These are phyloP conservation scores for Narcine bancroftii DNA, from an alignment of 2,113 vertebrate species.

Conservation along the genomic window DNA sequence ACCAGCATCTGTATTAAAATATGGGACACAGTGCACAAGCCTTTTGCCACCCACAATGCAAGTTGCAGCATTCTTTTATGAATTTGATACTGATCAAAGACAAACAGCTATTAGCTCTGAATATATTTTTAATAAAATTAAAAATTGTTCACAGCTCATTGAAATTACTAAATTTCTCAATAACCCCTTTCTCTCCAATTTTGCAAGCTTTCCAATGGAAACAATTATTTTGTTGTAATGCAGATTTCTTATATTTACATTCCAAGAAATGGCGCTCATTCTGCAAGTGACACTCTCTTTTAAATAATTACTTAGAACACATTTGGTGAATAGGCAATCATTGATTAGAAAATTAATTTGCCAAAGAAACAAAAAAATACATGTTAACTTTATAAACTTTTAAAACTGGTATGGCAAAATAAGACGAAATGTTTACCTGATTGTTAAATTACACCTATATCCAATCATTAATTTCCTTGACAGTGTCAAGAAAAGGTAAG, in stretches of 20 bases:
- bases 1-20: neutral
- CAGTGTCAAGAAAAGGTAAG: no score
- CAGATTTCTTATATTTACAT: neutral
- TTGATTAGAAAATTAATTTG: neutral
- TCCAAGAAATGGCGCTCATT: neutral
- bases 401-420: no score
- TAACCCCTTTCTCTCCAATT: neutral
- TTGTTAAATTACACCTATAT: no score
- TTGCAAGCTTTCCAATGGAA: neutral
- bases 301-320: neutral
- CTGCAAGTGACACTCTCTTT: neutral
- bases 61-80: neutral
- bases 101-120: neutral
- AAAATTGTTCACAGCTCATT: neutral
- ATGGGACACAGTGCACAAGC: neutral
- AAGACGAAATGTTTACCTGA: no score
- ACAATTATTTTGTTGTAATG: neutral
- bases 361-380: no score
- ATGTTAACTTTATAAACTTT: no score
- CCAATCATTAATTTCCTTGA: no score
- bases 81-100: neutral
- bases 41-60: neutral
- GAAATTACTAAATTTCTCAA: neutral
- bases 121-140: neutral
- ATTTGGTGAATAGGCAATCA: neutral